Base-by-base conservation (phyloP, 2,797 vertebrate species). In the Macroramphosus scolopax region DNA sequence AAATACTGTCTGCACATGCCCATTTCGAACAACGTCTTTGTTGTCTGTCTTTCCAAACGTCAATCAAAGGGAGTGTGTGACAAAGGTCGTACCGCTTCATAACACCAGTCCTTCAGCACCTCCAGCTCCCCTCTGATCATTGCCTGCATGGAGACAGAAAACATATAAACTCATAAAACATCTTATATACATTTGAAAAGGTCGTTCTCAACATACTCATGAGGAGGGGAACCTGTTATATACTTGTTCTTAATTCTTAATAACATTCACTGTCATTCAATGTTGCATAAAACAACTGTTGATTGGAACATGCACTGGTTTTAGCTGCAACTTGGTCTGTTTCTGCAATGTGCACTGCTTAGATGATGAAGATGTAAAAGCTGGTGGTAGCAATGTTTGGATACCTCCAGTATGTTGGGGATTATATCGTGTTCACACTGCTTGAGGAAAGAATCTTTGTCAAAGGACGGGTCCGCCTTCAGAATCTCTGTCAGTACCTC, bases 61-160 rank as follows among this genome's bases (percentile, higher is more conserved):
- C 0, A 15, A 14, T 14, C 13, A 33, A 46, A n/a, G 17, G 30
- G 11, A 0, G 3, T 0, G 8, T 35, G 48, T 33, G 28, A 8
- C 9, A 42, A 17, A 30, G 8, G 25, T 88, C 90, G 62, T 87
- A 98, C 95, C 25, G 93, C 95, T 89, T 98, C 96, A 5, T 98
- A 98, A 85, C 95, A 97, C 96, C 96, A 98, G 58, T 98, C 96
- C 82, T 92, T 96, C 72, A 98, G 90, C 9, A 98, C 90, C 8
- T 96, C 96, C 14, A 98, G 90, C 51, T 98, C 95, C 22, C 96
- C 96, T 45, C 82, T 87, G 52, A 97, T 91, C 92, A 98, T 94
- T 0, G 96, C 93, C 96, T 98, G 57, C 8, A 68, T 11, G 32
- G 39, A 41, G 55, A 75, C 29, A 77, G 6, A 72, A 17, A 37